These are phyloP conservation scores for Alethe diademata DNA, from an alignment of 2,113 vertebrate genomes.

Conservation along the genomic window DNA sequence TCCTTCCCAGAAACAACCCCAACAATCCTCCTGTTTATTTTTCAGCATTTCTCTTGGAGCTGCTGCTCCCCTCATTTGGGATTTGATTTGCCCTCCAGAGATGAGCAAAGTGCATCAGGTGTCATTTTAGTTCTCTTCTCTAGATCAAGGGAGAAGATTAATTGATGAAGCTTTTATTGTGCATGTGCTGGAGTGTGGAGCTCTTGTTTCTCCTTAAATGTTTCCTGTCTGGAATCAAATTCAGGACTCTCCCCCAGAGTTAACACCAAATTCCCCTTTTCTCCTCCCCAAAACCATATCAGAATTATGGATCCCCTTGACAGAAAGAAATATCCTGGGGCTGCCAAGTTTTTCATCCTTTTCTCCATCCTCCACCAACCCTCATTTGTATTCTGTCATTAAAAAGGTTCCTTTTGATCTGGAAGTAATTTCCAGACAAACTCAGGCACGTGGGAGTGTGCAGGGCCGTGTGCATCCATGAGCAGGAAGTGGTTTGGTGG, in stretches of 20 bases:
- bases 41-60: not conserved
- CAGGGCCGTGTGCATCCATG: rapidly evolving
- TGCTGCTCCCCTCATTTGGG: constrained; percentile 48
- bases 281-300: not conserved
- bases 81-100: constrained; percentile 73
- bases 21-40: not conserved
- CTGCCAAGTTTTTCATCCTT: not conserved
- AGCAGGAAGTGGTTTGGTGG: not conserved
- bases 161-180: constrained; percentile 22
- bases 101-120: constrained; percentile 47
- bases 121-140: constrained; percentile 39
- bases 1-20: not conserved
- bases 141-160: constrained; percentile 49
- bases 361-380: not conserved
- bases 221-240: not conserved
- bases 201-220: not conserved
- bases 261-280: not conserved
- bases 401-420: constrained; percentile 55
- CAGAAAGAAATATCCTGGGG: not conserved
- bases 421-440: constrained; percentile 66
- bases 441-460: not conserved
- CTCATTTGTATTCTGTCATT: constrained; percentile 19
- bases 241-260: not conserved
- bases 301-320: not conserved
- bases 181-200: not conserved